Base-by-base conservation (phyloP, 2,888 invertebrate genomes). In the Nomada goodeniana region DNA sequence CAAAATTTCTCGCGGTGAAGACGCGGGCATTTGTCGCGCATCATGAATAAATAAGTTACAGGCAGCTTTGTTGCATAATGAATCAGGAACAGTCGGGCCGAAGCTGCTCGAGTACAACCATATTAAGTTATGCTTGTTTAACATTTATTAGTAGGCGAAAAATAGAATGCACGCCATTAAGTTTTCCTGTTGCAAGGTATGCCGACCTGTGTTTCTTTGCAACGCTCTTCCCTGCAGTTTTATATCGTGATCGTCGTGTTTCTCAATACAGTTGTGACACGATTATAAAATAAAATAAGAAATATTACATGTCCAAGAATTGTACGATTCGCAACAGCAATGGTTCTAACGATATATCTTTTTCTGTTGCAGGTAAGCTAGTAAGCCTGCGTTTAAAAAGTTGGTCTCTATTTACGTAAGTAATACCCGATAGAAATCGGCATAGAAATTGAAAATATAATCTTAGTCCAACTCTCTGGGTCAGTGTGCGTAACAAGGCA, bases 361-460 rank as follows among this genome's bases (percentile, higher is more conserved):
- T 63, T 42, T 79, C 11, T 72, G 71, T 80, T 80, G 2, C 71
- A 79, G 80, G 80, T 80, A 79, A 80, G 71, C 67, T 26, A 23
- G 50, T 20, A 20, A n/a, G 29, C 4, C 5, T 44, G 5, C 18
- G 20, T 10, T 23, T 55, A 11, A 57, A 15, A 9, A 52, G 13
- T 10, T 29, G 23, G 23, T 4, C 1, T 10, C 13, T 7, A 11
- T 68, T 7, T 50, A 13, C 3, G 55, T 71, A 55, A 80, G 61
- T 72, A 71, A 9, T 11, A 55, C 36, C n/a, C 9, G 23, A 23
- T 2, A 20, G 13, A 11, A 57, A 10, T 53, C 36, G 36, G 36
- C 36, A 36, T 36, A 36, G 36, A 36, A 7, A 36, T 7, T 36
- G 36, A 20, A 15, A 20, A 15, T 15, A 15, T 13, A 47, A 47